Evolutionary conservation across 2,797 vertebrate genomes (phyloP), one percentile per base, ranked within the genome.

Genomic region (Acipenser transmontanus): DNA sequence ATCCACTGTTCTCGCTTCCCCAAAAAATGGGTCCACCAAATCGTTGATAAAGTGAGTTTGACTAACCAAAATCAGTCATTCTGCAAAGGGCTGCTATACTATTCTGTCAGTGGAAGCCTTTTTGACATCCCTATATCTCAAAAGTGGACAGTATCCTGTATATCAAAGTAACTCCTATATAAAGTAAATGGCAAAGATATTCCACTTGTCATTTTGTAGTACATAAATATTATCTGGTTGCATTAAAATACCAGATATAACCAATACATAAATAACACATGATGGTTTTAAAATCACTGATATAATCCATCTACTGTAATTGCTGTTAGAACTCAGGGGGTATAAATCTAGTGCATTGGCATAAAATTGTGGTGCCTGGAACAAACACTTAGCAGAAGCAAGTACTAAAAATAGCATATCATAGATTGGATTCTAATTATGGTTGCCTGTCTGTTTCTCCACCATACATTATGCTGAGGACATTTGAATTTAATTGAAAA

Each of bases 301-400:
- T 59, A 47, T 59, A 60, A 11, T 47, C 34, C 14, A 66, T 61
- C 65, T 66, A 50, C 20, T n/a, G 56, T 50, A 61, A 48, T 61
- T 60, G 49, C 56, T 57, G n/a, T 14, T n/a, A 60, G 47, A 61
- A 4, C 34, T 34, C 34, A 34, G 34, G 2, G 34, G 8, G 48
- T 60, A 66, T 49, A 66, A 7, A 6, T 61, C 57, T 57, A 50
- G 13, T 51, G 34, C 51, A 61, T 62, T 61, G 49, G 50, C 20
- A 50, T 51, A 50, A 14, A 52, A 51, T 49, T 52, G 47, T 47
- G 60, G 60, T 59, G 50, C 13, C 12, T 11, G 54, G 54, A 57
- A 34, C 8, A 61, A 12, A 61, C 11, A 61, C 17, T 61, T 13
- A 47, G 60, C 66, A 61, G 8, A 48, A 60, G 12, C 50, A 49